phyloP scores from a whole-genome alignment of 1,140 invertebrate genomes.

The Drosophila santomea region DNA sequence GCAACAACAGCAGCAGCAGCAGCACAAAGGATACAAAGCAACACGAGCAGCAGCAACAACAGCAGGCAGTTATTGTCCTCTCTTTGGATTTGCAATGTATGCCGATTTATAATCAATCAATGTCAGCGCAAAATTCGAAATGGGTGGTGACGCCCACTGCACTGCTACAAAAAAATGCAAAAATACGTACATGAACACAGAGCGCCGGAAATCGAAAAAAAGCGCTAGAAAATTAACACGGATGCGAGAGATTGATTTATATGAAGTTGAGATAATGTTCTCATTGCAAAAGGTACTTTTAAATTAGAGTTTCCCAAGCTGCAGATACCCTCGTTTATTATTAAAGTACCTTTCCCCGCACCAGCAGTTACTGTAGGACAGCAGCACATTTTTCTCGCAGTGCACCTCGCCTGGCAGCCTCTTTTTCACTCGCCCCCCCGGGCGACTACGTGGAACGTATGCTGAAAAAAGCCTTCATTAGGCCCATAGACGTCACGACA shows the following conservation, averaged over 20 bases:
- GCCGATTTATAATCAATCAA: constrained; percentile 83
- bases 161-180: constrained; percentile 31
- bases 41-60: constrained; percentile 27
- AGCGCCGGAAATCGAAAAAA: constrained; percentile 19
- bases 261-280: not conserved
- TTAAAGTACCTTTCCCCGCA: no score
- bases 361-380: no score
- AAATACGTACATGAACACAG: constrained; percentile 4
- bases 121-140: constrained; percentile 81
- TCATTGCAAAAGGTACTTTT: not conserved
- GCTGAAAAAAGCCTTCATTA: constrained; percentile 75
- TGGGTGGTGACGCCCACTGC: constrained; percentile 41
- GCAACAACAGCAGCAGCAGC: constrained; percentile 64
- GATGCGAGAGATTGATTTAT: not conserved
- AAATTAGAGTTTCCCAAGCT: no score
- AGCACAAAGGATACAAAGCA: constrained; percentile 72
- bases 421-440: constrained; percentile 42
- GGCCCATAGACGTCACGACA: constrained; percentile 75
- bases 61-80: constrained; percentile 68
- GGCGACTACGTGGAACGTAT: constrained; percentile 68
- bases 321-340: no score
- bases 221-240: not conserved
- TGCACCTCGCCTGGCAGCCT: constrained; percentile 19
- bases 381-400: not conserved
- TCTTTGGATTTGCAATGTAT: constrained; percentile 82